phyloP scores from a whole-genome alignment of 2,113 vertebrate species.

The Nymphicus hollandicus region DNA sequence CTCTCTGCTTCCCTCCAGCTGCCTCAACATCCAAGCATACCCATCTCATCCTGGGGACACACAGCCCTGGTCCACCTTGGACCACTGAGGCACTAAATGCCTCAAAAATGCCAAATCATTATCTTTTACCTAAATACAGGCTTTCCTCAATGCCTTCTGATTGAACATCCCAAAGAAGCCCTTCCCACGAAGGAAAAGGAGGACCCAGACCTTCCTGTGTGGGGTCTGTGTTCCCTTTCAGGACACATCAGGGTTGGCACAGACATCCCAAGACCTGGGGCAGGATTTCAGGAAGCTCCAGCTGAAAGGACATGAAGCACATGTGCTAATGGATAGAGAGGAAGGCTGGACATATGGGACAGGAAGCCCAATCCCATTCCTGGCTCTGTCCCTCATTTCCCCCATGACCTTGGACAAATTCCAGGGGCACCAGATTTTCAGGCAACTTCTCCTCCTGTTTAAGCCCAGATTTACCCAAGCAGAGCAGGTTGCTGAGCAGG shows the following conservation, averaged over 20 bases:
- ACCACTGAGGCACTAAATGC: background rate
- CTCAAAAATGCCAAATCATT: background rate
- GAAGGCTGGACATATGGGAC: background rate
- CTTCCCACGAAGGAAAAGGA: background rate
- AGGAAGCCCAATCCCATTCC: background rate
- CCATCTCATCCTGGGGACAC: background rate
- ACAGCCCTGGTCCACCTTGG: background rate
- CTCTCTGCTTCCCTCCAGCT: background rate
- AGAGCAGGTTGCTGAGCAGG: background rate
- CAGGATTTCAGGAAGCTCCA: background rate
- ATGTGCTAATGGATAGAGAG: background rate
- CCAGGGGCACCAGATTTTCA: background rate
- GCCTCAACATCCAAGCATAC: background rate
- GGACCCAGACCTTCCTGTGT: fast-evolving
- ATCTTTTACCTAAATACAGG: background rate
- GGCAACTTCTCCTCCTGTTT: background rate
- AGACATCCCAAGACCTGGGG: background rate
- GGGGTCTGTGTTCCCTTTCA: background rate
- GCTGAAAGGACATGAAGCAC: background rate
- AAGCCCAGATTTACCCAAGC: background rate
- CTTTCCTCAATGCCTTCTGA: background rate
- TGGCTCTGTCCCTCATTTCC: background rate
- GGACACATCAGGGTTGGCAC: background rate
- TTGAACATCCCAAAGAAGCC: background rate
- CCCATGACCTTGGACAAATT: background rate